phyloP scores from a whole-genome alignment of 2,888 invertebrate genomes.

The Spialia ferax region DNA sequence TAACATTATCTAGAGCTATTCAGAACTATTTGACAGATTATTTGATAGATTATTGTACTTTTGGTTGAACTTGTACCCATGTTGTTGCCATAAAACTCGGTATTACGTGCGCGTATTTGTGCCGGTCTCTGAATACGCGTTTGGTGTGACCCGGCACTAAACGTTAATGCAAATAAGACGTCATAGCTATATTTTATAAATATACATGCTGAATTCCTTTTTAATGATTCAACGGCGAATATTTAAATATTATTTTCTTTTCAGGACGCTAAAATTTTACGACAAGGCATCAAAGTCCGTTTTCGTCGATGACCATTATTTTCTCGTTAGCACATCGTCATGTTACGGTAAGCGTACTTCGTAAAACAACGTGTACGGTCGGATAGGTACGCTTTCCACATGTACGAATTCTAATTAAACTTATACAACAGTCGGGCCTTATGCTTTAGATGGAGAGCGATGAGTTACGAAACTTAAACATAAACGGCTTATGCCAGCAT shows the following conservation, averaged over 20 bases:
- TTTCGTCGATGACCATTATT: constrained; percentile 35
- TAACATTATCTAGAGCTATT: background rate
- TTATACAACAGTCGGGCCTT: constrained; percentile 41
- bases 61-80: no score
- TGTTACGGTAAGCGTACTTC: constrained; percentile 20
- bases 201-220: background rate
- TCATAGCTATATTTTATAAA: background rate
- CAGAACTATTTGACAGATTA: background rate
- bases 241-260: constrained; percentile 29
- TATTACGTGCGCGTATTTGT: no score
- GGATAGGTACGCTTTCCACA: constrained; percentile 37
- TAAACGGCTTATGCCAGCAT: constrained; percentile 29
- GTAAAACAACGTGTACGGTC: constrained; percentile 34
- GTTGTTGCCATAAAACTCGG: no score
- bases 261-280: constrained; percentile 32
- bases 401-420: constrained; percentile 46
- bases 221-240: constrained; percentile 3
- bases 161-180: background rate
- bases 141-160: no score
- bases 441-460: constrained; percentile 31
- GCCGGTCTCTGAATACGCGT: no score
- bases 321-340: constrained; percentile 39
- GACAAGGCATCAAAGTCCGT: constrained; percentile 28
- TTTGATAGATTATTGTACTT: no score
- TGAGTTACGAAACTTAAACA: constrained; percentile 44